phyloP scores from a whole-genome alignment of 2,888 invertebrate species.

The Dicyrtoma fusca region DNA sequence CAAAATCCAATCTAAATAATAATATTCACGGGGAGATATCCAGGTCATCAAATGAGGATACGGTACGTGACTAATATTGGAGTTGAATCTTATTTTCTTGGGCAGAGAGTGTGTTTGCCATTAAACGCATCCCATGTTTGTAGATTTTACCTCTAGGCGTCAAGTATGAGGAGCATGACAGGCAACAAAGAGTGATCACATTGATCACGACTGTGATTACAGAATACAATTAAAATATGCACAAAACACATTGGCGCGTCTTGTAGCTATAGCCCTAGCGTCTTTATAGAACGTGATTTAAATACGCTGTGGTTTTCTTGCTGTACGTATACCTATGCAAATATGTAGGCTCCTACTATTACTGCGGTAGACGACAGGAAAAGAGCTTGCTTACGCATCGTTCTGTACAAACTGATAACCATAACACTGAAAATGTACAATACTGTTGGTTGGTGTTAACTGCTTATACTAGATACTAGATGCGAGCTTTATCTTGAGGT shows the following conservation, averaged over 20 bases:
- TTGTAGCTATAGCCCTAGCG: no score
- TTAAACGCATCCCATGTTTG: constrained; percentile 17
- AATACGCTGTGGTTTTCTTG: no score
- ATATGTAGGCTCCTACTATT: no score
- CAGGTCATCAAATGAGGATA: constrained; percentile 28
- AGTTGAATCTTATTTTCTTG: neutral
- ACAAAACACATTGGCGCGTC: neutral
- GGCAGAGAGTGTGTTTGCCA: neutral
- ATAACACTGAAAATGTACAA: no score
- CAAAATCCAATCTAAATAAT: neutral
- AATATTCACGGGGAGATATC: neutral
- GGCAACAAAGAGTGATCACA: constrained; percentile 20
- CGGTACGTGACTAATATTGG: constrained; percentile 19
- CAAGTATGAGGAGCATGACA: neutral
- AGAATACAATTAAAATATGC: constrained; percentile 26
- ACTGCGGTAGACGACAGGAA: no score
- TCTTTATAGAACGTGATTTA: no score
- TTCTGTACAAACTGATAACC: no score
- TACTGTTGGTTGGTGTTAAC: no score
- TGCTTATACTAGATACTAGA: no score
- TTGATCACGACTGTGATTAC: constrained; percentile 36
- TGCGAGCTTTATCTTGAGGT: no score
- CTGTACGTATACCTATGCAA: no score
- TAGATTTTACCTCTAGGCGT: neutral
- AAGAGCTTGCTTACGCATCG: no score